Evolutionary conservation across 2,888 invertebrate genomes (phyloP), one percentile per base, ranked within the genome.

Genomic region (Aleiodes alternator): DNA sequence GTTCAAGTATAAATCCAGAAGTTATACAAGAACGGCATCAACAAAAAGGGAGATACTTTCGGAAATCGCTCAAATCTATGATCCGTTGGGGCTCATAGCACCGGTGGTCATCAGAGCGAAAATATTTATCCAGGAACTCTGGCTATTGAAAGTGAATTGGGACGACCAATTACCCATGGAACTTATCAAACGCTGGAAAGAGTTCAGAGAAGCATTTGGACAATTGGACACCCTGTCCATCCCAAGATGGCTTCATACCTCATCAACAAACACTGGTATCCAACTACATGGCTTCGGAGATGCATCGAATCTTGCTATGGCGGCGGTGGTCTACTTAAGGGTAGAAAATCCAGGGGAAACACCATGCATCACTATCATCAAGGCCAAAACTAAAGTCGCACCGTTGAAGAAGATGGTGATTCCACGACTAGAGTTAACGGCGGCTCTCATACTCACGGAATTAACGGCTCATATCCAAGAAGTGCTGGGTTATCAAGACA

Each of bases 351-450:
- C 14, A 14, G 34, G n/a, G 14, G n/a, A 38, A 23, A 53, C 0
- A 38, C 56, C 66, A 56, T 48, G 50, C 31, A 61, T 68, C 16
- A 48, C 72, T 0, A 59, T 80, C 0, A 23, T 82, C 0, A 76
- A 69, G n/a, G 70, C 78, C 0, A 80, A 79, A 43, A 76, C 78
- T 0, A 75, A 77, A 16, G 78, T 81, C 0, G 78, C 79, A 1
- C 79, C 78, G 14, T 23, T 81, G 8, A 84, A 82, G 53, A 59
- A 71, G 14, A 72, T 77, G 7, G 75, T 82, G 0, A 72, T 83
- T 7, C 81, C 82, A 2, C 68, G 83, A 0, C 70, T 84, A 29
- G 81, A 84, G 50, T 69, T 84, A 9, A 75, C 77, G 29, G 79
- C 9, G 48, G 80, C 80, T 8, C 9, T 75, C n/a, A 31, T 82